Evolutionary conservation across 2,113 vertebrate genomes (phyloP).

Genomic region (Panthera leo): DNA sequence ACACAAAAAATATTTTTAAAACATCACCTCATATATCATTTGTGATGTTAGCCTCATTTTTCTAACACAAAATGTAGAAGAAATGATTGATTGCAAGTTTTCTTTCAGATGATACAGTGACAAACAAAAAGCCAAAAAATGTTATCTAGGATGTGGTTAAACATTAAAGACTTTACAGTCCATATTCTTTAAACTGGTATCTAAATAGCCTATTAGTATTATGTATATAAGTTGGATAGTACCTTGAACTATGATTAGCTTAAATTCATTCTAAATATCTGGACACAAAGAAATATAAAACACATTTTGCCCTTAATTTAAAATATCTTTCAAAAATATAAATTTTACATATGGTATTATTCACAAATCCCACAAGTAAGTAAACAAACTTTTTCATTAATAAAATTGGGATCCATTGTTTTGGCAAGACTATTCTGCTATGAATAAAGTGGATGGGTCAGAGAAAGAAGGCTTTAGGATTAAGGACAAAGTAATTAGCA

Average conservation of each 20-base stretch:
- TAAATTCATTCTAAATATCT: constrained; percentile 3
- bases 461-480: background rate
- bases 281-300: background rate
- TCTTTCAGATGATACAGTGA: constrained; percentile 59
- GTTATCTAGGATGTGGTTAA: constrained; percentile 43
- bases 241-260: background rate
- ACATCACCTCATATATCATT: constrained; percentile 66
- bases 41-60: constrained; percentile 47
- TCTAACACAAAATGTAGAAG: constrained; percentile 20
- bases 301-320: background rate
- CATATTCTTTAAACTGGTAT: background rate
- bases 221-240: background rate
- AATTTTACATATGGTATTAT: background rate
- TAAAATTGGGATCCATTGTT: background rate
- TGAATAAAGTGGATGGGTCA: background rate
- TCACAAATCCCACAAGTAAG: background rate
- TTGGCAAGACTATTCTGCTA: background rate
- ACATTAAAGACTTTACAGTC: constrained; percentile 17
- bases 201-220: background rate
- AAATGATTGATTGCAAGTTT: constrained; percentile 66
- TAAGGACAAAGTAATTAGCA: background rate
- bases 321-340: background rate
- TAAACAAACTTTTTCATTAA: background rate
- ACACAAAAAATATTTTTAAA: constrained; percentile 43
- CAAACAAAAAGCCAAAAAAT: constrained; percentile 62